These are phyloP conservation scores for Allobates femoralis DNA, from an alignment of 2,797 vertebrate species.

Conservation along the genomic window DNA sequence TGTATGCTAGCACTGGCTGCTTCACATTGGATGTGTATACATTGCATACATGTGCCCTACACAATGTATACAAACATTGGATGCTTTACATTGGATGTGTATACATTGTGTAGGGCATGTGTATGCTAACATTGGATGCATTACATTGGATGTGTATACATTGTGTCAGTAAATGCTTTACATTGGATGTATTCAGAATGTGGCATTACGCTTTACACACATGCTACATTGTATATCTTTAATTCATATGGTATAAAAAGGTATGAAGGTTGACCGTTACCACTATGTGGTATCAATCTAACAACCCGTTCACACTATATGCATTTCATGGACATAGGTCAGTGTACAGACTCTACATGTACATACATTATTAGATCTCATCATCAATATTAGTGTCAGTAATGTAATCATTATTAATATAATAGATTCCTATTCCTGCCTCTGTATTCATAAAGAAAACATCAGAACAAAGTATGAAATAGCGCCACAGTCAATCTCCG, in stretches of 20 bases:
- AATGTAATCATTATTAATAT: not conserved
- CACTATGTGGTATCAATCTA: not conserved
- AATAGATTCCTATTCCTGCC: not conserved
- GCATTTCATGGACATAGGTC: not conserved
- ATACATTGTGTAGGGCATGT: no score
- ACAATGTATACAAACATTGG: no score
- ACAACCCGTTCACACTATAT: not conserved
- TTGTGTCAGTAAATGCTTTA: no score
- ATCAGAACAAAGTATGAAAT: not conserved
- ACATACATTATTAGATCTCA: not conserved
- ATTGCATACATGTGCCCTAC: no score
- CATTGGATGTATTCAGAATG: no score
- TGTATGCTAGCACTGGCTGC: no score
- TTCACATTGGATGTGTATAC: no score
- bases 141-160: no score
- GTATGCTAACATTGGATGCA: no score
- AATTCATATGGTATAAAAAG: not conserved
- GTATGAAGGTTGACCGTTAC: not conserved
- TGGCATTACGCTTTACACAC: no score
- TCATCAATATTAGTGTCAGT: not conserved
- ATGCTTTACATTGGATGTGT: no score
- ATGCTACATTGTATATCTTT: not conserved
- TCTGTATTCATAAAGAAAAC: constrained; percentile 23
- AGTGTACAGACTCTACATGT: not conserved
- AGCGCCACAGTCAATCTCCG: not conserved